Evolutionary conservation across 2,888 invertebrate genomes (phyloP), one percentile per base, ranked within the genome.

Genomic region (Apamea anceps): DNA sequence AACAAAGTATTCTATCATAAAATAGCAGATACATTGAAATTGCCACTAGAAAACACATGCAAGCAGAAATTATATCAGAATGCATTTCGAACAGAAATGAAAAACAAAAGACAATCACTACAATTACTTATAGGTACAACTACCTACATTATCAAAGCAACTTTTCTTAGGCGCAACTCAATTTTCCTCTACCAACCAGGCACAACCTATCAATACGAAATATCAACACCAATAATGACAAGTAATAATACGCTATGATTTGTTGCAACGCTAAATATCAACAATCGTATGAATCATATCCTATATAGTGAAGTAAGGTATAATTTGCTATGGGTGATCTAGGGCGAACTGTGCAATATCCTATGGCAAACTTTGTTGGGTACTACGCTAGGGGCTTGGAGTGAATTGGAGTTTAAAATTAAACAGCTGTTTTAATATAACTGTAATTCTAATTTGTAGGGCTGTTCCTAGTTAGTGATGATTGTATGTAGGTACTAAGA

Each of bases 321-420:
- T 89, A 88, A 88, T 89, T 88, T 88, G 62, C 79, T 63, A 75
- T 85, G 65, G 18, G 77, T 79, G 81, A 88, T 81, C 79, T 88
- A 81, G 88, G 82, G 75, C 82, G 45, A 75, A 48, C 51, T 77
- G 63, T 88, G 88, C 90, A 88, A 88, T 89, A 83, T 89, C 86
- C 86, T 89, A 84, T 72, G 12, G 57, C 76, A n/a, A 45, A 63
- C 25, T 54, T 42, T 73, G 21, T 72, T 45, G 37, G 28, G 63
- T 57, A 75, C 25, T 25, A 57, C 21, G 72, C 32, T 67, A 25
- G 51, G 32, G 28, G 67, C 65, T 76, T 42, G 71, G 15, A 25
- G n/a, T 65, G n/a, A 75, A 72, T 62, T 72, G 72, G 57, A 32
- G 63, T 84, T 74, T 54, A 57, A 10, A 86, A 74, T 82, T 60